These are phyloP conservation scores for Thalassoma bifasciatum DNA, from an alignment of 2,113 vertebrate genomes.

Conservation along the genomic window DNA sequence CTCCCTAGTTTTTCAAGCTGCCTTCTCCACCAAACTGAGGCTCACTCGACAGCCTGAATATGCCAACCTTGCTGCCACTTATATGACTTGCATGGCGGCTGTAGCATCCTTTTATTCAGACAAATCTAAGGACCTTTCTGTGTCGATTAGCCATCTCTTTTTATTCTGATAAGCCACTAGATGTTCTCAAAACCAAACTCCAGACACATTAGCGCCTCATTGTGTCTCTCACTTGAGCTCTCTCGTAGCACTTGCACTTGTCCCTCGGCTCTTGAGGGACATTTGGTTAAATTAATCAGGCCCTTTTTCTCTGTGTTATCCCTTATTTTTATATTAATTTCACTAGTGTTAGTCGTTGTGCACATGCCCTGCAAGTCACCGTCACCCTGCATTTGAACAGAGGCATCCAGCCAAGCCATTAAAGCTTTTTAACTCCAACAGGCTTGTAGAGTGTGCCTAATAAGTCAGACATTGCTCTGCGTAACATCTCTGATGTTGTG, in stretches of 20 bases:
- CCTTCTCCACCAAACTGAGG: background rate
- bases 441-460: constrained; percentile 25
- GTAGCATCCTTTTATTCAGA: background rate
- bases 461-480: constrained; percentile 16
- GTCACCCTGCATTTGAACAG: constrained; percentile 13
- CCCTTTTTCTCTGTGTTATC: background rate
- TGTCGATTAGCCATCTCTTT: constrained; percentile 6
- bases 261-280: constrained; percentile 45
- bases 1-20: background rate
- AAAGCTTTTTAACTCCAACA: constrained; percentile 35
- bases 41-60: background rate
- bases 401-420: constrained; percentile 27
- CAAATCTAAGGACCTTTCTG: background rate
- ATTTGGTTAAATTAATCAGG: constrained; percentile 50
- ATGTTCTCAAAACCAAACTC: constrained; percentile 43
- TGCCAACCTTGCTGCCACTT: background rate
- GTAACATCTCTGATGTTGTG: constrained; percentile 40
- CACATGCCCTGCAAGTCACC: background rate
- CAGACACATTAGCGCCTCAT: constrained; percentile 58
- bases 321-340: background rate
- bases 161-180: constrained; percentile 30
- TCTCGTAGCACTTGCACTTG: constrained; percentile 27
- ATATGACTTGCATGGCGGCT: background rate
- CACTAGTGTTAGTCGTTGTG: background rate
- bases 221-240: constrained; percentile 52